These are phyloP conservation scores for Anaspis maculata DNA, from an alignment of 2,888 invertebrate species.

Conservation along the genomic window DNA sequence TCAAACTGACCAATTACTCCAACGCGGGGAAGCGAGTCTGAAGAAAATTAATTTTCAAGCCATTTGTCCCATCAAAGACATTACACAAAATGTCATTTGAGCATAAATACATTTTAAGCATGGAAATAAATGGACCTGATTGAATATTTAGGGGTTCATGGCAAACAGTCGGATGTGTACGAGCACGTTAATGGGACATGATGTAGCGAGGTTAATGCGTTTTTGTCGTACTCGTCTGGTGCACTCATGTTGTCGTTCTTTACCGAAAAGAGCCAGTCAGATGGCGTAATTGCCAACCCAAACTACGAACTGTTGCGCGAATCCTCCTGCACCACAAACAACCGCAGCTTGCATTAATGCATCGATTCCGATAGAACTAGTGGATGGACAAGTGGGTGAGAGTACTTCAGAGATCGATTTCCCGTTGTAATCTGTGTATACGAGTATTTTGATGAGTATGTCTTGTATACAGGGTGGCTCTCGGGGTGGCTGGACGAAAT, in stretches of 20 bases:
- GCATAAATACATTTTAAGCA: no score
- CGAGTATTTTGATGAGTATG: no score
- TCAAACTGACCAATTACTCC: no score
- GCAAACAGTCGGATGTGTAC: constrained; percentile 9
- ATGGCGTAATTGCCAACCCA: constrained; percentile 10
- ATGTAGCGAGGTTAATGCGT: constrained; percentile 10
- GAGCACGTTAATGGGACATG: constrained; percentile 8
- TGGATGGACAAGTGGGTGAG: no score
- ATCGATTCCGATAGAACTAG: constrained; percentile 6
- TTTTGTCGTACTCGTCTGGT: constrained; percentile 5
- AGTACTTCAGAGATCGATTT: no score
- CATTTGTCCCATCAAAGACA: constrained; percentile 12
- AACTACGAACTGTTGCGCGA: constrained; percentile 11
- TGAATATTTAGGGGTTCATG: constrained; percentile 11
- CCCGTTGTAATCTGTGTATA: no score
- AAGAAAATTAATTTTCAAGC: constrained; percentile 12
- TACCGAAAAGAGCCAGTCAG: constrained; percentile 7
- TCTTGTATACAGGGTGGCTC: no score
- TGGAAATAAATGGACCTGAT: constrained; percentile 8
- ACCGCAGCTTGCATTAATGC: constrained; percentile 10
- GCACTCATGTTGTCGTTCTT: no score
- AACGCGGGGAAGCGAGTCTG: no score
- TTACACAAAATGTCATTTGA: no score
- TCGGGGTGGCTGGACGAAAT: no score
- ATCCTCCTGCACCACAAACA: constrained; percentile 6